Evolutionary conservation across 2,113 vertebrate genomes (phyloP).

Genomic region (Catharus minimus): DNA sequence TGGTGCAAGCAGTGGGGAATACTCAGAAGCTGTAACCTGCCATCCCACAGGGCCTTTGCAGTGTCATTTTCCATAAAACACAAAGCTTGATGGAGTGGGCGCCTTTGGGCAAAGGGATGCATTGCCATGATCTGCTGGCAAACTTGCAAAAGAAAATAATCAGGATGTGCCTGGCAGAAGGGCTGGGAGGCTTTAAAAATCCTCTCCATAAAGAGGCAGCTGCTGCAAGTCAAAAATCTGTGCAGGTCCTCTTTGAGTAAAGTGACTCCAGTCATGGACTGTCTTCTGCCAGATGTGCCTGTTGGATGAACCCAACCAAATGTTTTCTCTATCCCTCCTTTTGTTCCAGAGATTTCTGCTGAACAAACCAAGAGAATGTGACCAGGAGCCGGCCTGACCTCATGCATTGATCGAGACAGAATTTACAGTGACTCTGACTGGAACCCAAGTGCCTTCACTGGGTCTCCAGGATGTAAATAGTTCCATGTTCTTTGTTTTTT

Average conservation of each 20-base stretch:
- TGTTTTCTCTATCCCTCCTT: neutral
- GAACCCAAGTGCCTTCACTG: neutral
- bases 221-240: neutral
- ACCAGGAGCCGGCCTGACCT: slow-evolving; percentile 77
- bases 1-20: neutral
- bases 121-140: neutral
- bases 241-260: neutral
- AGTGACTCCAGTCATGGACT: neutral
- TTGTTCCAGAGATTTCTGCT: slow-evolving; percentile 78
- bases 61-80: neutral
- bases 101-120: neutral
- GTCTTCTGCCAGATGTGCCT: neutral
- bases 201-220: neutral
- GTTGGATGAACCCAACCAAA: neutral
- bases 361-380: slow-evolving; percentile 74
- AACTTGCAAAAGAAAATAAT: neutral
- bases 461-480: neutral
- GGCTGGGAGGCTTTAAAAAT: neutral
- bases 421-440: slow-evolving; percentile 60
- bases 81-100: neutral
- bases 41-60: neutral
- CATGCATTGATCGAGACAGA: slow-evolving; percentile 80
- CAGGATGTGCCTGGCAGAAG: fast-evolving
- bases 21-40: neutral
- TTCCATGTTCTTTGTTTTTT: neutral